A percentile compares a stretch with the other conserved stretches of the same genome.
Conservation (phyloP, 2,888 invertebrate genomes). For the Ecdyonurus torrentis region DNA sequence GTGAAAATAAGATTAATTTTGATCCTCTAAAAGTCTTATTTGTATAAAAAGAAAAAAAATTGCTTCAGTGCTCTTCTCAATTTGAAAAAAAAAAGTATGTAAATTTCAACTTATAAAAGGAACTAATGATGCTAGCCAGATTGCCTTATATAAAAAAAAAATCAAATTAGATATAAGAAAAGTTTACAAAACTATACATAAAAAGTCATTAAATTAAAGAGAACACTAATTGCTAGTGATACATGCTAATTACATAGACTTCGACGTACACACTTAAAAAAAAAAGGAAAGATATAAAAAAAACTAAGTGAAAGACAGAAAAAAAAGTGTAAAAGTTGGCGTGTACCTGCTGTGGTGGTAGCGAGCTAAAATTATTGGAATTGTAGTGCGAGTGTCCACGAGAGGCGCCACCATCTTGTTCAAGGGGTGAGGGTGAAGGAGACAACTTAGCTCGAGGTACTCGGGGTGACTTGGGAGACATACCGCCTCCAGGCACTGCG, state of each 20-base stretch:
- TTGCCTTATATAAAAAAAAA: not conserved
- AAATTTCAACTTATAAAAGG: no score
- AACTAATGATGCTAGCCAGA: no score
- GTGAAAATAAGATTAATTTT: not conserved
- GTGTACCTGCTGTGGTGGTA: not conserved
- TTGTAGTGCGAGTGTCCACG: not conserved
- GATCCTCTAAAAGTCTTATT: not conserved
- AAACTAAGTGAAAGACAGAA: no score
- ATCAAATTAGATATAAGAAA: not conserved
- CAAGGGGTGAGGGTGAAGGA: not conserved
- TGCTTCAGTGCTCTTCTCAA: no score
- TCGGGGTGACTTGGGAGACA: not conserved
- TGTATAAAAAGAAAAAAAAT: not conserved
- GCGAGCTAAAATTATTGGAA: not conserved
- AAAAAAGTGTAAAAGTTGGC: no score
- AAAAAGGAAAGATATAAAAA: no score
- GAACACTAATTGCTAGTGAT: no score
- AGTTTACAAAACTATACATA: not conserved
- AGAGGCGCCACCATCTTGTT: not conserved
- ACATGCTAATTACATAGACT: no score
- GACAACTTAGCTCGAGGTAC: not conserved
- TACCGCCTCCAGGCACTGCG: not conserved
- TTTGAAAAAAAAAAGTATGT: not conserved
- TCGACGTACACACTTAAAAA: no score
- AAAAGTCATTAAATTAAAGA: not conserved